phyloP scores from a whole-genome alignment of 2,113 vertebrate genomes.

The Noturus placidus region DNA sequence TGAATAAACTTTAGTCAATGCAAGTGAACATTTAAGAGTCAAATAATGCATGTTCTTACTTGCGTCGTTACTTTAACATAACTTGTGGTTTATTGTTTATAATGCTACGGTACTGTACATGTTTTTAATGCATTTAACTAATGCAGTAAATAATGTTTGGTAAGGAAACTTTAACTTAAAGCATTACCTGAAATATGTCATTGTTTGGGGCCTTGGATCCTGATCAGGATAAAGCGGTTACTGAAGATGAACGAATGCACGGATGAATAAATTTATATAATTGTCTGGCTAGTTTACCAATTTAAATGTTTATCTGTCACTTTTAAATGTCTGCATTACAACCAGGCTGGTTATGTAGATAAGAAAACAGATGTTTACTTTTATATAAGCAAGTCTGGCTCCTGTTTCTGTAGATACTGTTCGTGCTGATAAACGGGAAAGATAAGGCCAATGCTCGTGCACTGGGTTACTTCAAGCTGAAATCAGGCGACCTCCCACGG shows the following conservation, averaged over 20 bases:
- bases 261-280: not conserved
- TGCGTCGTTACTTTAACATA: not conserved
- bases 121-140: not conserved
- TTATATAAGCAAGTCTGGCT: not conserved
- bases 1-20: not conserved
- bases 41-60: not conserved
- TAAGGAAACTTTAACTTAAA: not conserved
- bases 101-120: too few species aligned
- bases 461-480: conserved; percentile 81
- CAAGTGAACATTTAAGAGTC: not conserved
- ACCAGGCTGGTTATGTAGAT: not conserved
- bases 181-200: not conserved
- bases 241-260: not conserved
- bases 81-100: not conserved
- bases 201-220: not conserved
- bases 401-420: conserved; percentile 80
- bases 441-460: conserved; percentile 72
- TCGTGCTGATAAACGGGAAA: conserved; percentile 81
- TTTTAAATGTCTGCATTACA: not conserved
- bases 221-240: not conserved
- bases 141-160: not conserved
- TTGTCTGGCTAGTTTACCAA: not conserved
- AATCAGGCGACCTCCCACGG: conserved; percentile 80
- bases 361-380: not conserved
- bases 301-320: not conserved